A percentile compares a stretch with the other conserved stretches of the same genome.
These are phyloP conservation scores for Oegoconia quadripuncta DNA, from an alignment of 2,888 invertebrate genomes.

Conservation along the genomic window DNA sequence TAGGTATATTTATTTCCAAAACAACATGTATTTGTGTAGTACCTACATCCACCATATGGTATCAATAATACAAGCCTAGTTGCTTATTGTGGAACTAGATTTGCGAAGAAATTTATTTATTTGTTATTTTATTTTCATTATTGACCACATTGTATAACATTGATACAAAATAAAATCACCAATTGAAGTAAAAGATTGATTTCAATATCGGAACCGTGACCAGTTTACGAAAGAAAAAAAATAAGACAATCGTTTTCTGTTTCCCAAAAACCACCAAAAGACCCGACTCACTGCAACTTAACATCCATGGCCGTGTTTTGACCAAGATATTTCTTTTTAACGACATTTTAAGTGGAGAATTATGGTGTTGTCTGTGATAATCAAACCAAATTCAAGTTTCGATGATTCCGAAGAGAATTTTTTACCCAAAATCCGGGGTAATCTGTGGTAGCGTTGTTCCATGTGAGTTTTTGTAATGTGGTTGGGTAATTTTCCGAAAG, in stretches of 20 bases:
- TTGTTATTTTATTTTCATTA: too few relatives aligned
- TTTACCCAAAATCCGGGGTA: constrained; percentile 20
- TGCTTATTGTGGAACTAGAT: too few relatives aligned
- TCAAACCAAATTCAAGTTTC: constrained; percentile 26
- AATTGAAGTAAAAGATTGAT: too few relatives aligned
- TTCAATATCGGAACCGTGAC: too few relatives aligned
- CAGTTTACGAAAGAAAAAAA: too few relatives aligned
- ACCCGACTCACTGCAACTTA: constrained; percentile 6
- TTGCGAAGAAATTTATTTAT: too few relatives aligned
- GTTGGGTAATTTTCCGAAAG: constrained; percentile 9
- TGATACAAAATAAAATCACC: too few relatives aligned
- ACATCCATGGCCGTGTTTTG: constrained; percentile 13
- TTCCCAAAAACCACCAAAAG: constrained; percentile 12
- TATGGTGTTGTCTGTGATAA: constrained; percentile 27
- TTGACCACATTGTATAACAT: too few relatives aligned
- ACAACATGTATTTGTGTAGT: too few relatives aligned
- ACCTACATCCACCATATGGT: too few relatives aligned
- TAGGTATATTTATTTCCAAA: too few relatives aligned
- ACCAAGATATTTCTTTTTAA: constrained; percentile 30
- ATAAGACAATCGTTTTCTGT: background rate
- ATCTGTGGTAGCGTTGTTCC: constrained; percentile 15
- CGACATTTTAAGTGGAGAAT: constrained; percentile 41
- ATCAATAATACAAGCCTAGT: too few relatives aligned
- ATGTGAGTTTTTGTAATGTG: constrained; percentile 15
- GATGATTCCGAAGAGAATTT: constrained; percentile 19